Evolutionary conservation across 2,888 invertebrate genomes (phyloP).

Genomic region (Archips crataeganus): DNA sequence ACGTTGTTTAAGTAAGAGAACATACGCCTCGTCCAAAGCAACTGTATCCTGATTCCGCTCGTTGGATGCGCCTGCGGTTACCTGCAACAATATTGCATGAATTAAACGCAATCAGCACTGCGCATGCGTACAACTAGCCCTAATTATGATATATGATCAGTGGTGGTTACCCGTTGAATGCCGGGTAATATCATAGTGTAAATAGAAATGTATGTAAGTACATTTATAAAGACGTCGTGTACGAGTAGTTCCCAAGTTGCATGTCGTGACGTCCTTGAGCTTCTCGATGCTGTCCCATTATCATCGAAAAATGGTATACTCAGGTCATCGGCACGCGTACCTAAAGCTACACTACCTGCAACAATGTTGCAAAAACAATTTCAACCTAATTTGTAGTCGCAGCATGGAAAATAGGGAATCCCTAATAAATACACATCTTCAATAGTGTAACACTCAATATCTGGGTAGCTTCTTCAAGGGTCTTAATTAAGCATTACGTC

Average conservation of each 20-base stretch:
- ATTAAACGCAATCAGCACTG: conserved; percentile 44
- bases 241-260: not conserved
- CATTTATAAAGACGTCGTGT: not conserved
- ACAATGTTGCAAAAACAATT: too few relatives aligned
- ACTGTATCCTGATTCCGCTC: not conserved
- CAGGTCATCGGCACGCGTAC: too few relatives aligned
- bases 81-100: conserved; percentile 49
- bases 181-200: not conserved
- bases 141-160: conserved; percentile 38
- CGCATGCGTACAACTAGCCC: conserved; percentile 22
- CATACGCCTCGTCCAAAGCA: not conserved
- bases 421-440: too few relatives aligned
- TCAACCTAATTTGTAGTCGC: too few relatives aligned
- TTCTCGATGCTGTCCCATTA: too few relatives aligned
- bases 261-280: too few relatives aligned
- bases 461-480: too few relatives aligned
- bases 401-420: too few relatives aligned
- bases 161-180: conserved; percentile 11
- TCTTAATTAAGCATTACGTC: too few relatives aligned
- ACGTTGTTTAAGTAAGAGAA: not conserved
- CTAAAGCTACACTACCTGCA: too few relatives aligned
- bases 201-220: not conserved
- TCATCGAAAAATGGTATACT: too few relatives aligned
- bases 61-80: conserved; percentile 45
- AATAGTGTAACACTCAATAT: too few relatives aligned